Conservation (phyloP, 1,140 invertebrate species). For the Phortica variegata region DNA sequence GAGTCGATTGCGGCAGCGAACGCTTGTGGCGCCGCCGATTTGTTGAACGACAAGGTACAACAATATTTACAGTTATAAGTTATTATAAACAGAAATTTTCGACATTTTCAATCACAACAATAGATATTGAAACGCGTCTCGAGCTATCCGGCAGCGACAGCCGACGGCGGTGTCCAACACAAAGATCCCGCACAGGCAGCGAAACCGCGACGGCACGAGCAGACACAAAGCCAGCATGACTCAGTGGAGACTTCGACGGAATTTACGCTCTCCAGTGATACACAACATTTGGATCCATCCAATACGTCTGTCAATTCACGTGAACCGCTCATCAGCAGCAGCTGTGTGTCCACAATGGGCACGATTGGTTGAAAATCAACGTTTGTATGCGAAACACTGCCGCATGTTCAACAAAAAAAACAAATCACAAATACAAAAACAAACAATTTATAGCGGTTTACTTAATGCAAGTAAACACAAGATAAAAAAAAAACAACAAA, state of each 20-base stretch:
- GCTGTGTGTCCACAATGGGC: slow-evolving; percentile 39
- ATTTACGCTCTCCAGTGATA: slow-evolving; percentile 45
- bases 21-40: slow-evolving; percentile 20
- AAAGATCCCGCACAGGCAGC: slow-evolving; percentile 44
- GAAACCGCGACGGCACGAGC: slow-evolving; percentile 57
- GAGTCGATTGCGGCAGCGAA: slow-evolving; percentile 47
- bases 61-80: no score
- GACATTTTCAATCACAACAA: neutral
- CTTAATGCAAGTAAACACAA: neutral
- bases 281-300: slow-evolving; percentile 40
- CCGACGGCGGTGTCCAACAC: slow-evolving; percentile 33
- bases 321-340: slow-evolving; percentile 48
- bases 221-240: slow-evolving; percentile 60
- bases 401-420: no score
- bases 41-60: slow-evolving; percentile 34
- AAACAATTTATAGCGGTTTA: neutral
- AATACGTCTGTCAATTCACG: slow-evolving; percentile 53
- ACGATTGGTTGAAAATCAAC: slow-evolving; percentile 33
- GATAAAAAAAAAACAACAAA: neutral
- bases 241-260: slow-evolving; percentile 50
- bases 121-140: slow-evolving; percentile 51
- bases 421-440: no score
- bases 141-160: slow-evolving; percentile 48
- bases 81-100: neutral
- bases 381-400: no score